phyloP scores from a whole-genome alignment of 1,140 invertebrate species.

The Orius laevigatus region DNA sequence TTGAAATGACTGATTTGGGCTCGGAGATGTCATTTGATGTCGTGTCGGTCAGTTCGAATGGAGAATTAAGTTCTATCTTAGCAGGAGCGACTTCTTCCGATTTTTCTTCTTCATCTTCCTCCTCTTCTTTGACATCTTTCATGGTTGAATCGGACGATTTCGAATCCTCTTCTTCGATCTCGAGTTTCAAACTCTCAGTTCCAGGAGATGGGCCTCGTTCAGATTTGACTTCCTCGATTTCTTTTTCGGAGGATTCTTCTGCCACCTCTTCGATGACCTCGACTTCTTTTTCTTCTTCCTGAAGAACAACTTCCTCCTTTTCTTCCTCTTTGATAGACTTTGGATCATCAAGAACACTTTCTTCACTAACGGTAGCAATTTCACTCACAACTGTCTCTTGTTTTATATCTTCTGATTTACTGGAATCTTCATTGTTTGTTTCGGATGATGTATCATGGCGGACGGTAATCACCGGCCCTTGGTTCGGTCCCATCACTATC shows the following conservation, averaged over 20 bases:
- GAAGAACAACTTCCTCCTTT: not conserved
- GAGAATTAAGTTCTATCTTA: no score
- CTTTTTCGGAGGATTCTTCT: not conserved
- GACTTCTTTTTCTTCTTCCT: not conserved
- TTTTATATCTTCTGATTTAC: not conserved
- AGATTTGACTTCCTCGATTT: not conserved
- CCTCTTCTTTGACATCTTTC: not conserved
- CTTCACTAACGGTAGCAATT: not conserved
- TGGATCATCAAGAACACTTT: not conserved
- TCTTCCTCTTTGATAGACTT: not conserved
- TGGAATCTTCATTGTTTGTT: not conserved
- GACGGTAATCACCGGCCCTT: slow-evolving; percentile 3
- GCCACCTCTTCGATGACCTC: not conserved
- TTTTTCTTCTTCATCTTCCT: not conserved
- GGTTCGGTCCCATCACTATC: slow-evolving; percentile 10
- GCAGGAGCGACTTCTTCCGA: not conserved
- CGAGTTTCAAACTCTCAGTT: not conserved
- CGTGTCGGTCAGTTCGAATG: no score
- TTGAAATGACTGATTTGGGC: no score
- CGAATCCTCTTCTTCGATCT: not conserved
- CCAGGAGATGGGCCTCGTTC: not conserved
- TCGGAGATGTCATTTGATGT: no score
- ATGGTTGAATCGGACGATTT: not conserved
- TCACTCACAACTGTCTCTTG: not conserved
- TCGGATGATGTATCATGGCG: not conserved